These are phyloP conservation scores for Aphodius granarius DNA, from an alignment of 2,888 invertebrate species.

Conservation along the genomic window DNA sequence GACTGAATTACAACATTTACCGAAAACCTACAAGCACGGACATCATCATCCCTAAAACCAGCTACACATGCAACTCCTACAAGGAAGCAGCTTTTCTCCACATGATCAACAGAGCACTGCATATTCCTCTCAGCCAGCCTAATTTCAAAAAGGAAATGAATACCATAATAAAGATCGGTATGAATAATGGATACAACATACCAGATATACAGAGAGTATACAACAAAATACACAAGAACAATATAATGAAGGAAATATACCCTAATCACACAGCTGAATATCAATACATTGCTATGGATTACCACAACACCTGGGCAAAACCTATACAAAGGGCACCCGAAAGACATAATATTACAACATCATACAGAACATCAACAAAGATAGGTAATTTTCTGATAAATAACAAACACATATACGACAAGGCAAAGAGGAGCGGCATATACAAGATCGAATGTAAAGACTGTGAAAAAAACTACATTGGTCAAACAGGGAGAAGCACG, in stretches of 20 bases:
- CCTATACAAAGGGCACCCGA: neutral
- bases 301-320: neutral
- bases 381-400: neutral
- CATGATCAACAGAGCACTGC: no score
- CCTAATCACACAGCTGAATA: no score
- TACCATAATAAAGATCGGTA: no score
- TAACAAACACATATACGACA: neutral
- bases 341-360: neutral
- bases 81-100: no score
- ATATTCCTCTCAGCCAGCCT: no score
- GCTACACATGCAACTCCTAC: no score
- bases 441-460: neutral
- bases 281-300: no score
- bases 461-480: neutral
- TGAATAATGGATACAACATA: no score
- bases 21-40: slow-evolving; percentile 5
- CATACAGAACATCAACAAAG: neutral
- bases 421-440: neutral
- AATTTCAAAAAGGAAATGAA: no score
- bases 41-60: neutral
- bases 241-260: no score
- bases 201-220: no score
- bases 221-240: no score
- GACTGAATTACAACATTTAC: neutral
- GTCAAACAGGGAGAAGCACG: neutral